phyloP scores from a whole-genome alignment of 2,797 vertebrate species.

The Epinephelus coioides region DNA sequence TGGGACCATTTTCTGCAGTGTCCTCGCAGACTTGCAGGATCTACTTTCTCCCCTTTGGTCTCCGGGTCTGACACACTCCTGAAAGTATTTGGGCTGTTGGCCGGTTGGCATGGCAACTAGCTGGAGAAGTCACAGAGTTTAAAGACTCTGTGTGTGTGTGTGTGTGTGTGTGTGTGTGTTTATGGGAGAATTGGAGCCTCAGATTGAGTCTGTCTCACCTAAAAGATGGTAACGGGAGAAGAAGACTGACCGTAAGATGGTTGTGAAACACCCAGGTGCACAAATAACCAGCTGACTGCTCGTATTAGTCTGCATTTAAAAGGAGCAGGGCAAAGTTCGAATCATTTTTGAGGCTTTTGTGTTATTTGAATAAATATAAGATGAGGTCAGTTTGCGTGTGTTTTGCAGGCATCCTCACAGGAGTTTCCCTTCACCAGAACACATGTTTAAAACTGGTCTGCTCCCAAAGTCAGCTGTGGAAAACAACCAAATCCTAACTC shows the following conservation, averaged over 20 bases:
- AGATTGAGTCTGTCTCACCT: slow-evolving; percentile 3
- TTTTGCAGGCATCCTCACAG: background rate
- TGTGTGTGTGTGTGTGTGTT: slow-evolving; percentile 12
- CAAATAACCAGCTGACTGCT: background rate
- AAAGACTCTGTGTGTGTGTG: slow-evolving; percentile 7
- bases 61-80: slow-evolving; percentile 62
- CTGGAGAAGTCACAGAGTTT: slow-evolving; percentile 51
- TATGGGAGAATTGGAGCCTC: slow-evolving; percentile 2
- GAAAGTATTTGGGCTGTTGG: slow-evolving; percentile 62
- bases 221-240: background rate
- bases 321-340: too few relatives aligned
- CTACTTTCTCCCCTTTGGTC: slow-evolving; percentile 35
- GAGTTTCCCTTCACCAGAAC: background rate
- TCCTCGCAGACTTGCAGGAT: slow-evolving; percentile 4
- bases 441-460: background rate
- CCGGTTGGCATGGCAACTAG: slow-evolving; percentile 64
- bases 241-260: slow-evolving; percentile 1
- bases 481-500: background rate
- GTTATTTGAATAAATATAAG: background rate
- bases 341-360: background rate
- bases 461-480: background rate
- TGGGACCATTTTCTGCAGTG: slow-evolving; percentile 6
- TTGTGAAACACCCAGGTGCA: background rate
- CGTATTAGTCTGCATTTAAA: background rate
- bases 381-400: background rate